phyloP scores from a whole-genome alignment of 2,797 vertebrate genomes.

The Apogon hyalosoma region DNA sequence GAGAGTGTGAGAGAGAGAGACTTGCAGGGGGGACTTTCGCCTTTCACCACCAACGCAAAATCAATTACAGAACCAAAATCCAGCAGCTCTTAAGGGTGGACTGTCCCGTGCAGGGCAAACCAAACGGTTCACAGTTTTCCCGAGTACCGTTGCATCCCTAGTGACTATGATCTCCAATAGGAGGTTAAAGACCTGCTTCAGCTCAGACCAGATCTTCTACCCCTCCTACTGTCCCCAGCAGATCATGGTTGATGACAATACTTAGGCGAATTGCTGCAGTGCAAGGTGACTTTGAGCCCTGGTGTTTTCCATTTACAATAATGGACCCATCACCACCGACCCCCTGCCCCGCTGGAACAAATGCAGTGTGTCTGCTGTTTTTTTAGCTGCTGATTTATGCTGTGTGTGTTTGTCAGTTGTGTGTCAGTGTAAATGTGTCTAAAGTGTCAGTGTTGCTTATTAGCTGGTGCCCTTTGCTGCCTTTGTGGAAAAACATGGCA shows the following conservation, averaged over 20 bases:
- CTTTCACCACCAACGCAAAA: too few relatives aligned
- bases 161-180: too few relatives aligned
- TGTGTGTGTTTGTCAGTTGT: constrained; percentile 17
- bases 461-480: constrained; percentile 26
- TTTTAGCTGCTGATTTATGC: constrained; percentile 28
- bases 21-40: too few relatives aligned
- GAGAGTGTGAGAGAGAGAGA: too few relatives aligned
- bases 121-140: too few relatives aligned
- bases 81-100: too few relatives aligned
- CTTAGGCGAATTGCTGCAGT: constrained; percentile 18
- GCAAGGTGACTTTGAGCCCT: constrained; percentile 43
- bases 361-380: constrained; percentile 9
- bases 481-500: constrained; percentile 72
- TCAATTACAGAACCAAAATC: too few relatives aligned
- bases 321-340: not conserved
- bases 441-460: constrained; percentile 27
- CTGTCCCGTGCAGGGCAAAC: too few relatives aligned
- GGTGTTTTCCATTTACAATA: constrained; percentile 22
- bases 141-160: too few relatives aligned
- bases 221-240: not conserved
- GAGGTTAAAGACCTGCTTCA: constrained; percentile 28
- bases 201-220: not conserved
- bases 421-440: constrained; percentile 30
- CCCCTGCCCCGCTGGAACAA: not conserved
- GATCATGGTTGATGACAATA: constrained; percentile 42